Base-by-base conservation (phyloP, 2,113 vertebrate genomes). In the Xyliphius kryptos region DNA sequence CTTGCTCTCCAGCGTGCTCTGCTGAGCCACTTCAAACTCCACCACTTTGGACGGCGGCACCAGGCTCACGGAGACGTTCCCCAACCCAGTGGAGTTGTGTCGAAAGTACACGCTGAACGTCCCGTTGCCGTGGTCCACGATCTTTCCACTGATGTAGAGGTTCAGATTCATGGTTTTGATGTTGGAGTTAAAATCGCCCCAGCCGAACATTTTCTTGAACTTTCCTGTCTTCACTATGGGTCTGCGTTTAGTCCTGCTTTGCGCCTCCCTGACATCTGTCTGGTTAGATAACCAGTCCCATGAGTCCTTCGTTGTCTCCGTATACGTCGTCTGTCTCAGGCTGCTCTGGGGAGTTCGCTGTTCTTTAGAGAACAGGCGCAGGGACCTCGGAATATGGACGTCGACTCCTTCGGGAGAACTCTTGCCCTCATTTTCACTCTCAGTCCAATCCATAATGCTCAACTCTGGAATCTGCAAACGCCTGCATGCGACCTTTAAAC, bases 91-190 rank as follows among this genome's bases (percentile, higher is more conserved):
- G 63, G 96, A 98, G 83, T 99, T 99, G 61, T 99, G 96, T 56
- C 96, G 92, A 80, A 99, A 99, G 76, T 99, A 99, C 66, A 99
- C 96, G 15, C 96, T 99, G 78, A 99, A 81, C 4, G 26, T 32
- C 4, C 26, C 26, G 26, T 32, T 32, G 26, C 26, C 26, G 26
- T 32, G 26, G 26, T 99, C 96, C 11, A 99, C 96, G 13, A 99
- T 99, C 81, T 99, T 99, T 36, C 96, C 96, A 0, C 94, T 99
- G 82, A 99, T 99, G 61, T 98, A 87, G n/a, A 99, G 90, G 79
- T 99, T 99, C 73, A 99, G 87, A 75, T 98, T 97, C 58, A 99
- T 90, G 46, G 96, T 99, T 83, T 99, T 99, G 82, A 99, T 99
- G 82, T 98, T 98, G 69, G 96, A 99, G 82, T 99, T 93, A 79